Evolutionary conservation across 2,888 invertebrate species (phyloP).

Genomic region (Steinernema carpocapsae): DNA sequence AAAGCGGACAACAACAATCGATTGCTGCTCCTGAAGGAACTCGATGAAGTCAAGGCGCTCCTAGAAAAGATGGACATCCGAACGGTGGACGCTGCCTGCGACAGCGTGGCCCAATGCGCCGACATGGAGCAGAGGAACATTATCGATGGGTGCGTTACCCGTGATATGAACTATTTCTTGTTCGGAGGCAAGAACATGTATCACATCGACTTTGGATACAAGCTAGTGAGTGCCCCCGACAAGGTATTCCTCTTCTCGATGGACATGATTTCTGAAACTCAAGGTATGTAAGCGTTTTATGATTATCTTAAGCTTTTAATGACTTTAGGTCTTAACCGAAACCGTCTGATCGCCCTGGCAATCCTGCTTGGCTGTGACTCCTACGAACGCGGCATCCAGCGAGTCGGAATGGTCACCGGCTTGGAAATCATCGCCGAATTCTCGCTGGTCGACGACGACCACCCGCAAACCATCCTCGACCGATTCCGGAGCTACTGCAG

Average conservation of each 20-base stretch:
- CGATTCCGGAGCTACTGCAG: conserved; percentile 43
- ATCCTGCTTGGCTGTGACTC: conserved; percentile 95
- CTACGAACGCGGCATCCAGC: conserved; percentile 70
- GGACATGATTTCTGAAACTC: conserved; percentile 22
- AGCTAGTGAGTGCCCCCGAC: neutral
- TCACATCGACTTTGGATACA: conserved; percentile 73
- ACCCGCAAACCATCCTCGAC: conserved; percentile 53
- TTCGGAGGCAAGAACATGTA: conserved; percentile 93
- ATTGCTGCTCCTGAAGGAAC: conserved; percentile 4
- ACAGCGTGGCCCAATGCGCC: conserved; percentile 98
- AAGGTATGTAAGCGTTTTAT: neutral
- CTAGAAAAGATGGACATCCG: conserved; percentile 90
- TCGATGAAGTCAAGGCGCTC: conserved; percentile 71
- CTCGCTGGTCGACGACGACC: conserved; percentile 46
- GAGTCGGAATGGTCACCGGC: conserved; percentile 17
- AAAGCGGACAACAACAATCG: neutral
- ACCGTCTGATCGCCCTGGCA: conserved; percentile 82
- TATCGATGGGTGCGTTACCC: conserved; percentile 87
- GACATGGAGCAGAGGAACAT: conserved; percentile 80
- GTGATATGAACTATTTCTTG: conserved; percentile 96
- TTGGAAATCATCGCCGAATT: conserved; percentile 49
- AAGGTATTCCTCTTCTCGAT: neutral
- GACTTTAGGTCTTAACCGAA: conserved; percentile 1
- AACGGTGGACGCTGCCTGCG: conserved; percentile 89
- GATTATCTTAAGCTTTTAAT: neutral